Conservation (phyloP, 2,113 vertebrate species). For the Plecotus auritus region DNA sequence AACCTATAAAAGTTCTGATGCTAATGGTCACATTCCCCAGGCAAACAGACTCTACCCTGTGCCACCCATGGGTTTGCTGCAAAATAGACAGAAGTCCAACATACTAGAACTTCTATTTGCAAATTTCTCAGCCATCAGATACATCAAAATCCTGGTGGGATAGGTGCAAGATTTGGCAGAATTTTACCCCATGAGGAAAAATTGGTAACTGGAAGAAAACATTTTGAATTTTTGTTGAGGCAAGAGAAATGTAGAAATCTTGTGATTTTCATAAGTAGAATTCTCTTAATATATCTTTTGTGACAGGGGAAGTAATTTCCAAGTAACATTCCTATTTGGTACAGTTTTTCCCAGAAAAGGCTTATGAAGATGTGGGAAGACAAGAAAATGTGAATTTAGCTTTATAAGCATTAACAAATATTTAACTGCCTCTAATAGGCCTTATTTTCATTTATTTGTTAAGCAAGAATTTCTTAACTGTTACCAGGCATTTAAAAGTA, state of each 20-base stretch:
- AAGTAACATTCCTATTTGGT: not conserved
- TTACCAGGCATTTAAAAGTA: not conserved
- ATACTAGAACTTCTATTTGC: not conserved
- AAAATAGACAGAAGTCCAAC: not conserved
- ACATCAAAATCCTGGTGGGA: not conserved
- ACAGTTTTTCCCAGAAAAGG: not conserved
- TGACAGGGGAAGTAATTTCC: not conserved
- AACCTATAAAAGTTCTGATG: not conserved
- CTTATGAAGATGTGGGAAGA: not conserved
- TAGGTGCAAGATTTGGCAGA: not conserved
- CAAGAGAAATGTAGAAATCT: not conserved
- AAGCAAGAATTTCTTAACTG: not conserved
- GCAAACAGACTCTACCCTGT: not conserved
- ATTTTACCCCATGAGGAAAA: not conserved
- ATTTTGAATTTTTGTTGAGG: not conserved
- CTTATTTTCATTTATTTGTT: not conserved
- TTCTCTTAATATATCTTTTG: not conserved
- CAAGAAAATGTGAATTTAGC: not conserved
- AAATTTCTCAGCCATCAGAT: not conserved
- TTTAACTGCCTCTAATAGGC: not conserved
- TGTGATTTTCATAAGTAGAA: not conserved
- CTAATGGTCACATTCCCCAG: not conserved
- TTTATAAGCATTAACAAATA: not conserved
- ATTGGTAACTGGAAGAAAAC: not conserved
- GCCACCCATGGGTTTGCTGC: not conserved